Percentiles rank a stretch among this genome's conserved stretches.
phyloP scores from a whole-genome alignment of 1,140 invertebrate genomes.

The Ceratosolen fusciceps region DNA sequence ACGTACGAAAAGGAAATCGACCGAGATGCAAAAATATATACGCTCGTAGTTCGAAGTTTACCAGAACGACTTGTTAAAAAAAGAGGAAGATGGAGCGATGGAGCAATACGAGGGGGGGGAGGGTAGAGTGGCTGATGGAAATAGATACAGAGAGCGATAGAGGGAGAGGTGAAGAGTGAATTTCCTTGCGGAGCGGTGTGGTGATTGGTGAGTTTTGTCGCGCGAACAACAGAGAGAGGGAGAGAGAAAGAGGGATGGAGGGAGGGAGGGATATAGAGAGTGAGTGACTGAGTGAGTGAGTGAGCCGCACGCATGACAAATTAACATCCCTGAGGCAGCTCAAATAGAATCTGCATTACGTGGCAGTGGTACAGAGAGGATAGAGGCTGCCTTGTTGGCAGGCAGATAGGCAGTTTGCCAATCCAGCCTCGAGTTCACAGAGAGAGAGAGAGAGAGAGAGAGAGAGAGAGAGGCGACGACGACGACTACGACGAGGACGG shows the following conservation, averaged over 20 bases:
- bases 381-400: conserved; percentile 51
- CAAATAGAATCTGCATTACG: conserved; percentile 71
- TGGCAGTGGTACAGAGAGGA: conserved; percentile 61
- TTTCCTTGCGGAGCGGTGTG: conserved; percentile 38
- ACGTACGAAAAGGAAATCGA: conserved; percentile 7
- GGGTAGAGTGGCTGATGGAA: not conserved
- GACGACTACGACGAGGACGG: not conserved
- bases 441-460: no score
- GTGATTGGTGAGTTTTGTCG: conserved; percentile 49
- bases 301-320: conserved; percentile 66
- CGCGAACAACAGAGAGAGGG: no score
- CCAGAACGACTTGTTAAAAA: not conserved
- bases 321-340: conserved; percentile 70
- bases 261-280: no score
- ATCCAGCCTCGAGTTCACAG: conserved; percentile 46
- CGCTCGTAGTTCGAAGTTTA: conserved; percentile 45
- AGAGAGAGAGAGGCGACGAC: conserved; percentile 42
- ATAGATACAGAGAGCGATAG: not conserved
- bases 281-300: no score
- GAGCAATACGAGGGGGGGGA: not conserved
- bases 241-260: no score
- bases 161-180: conserved; percentile 2
- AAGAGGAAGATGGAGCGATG: not conserved
- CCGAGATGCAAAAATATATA: conserved; percentile 22
- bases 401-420: conserved; percentile 52